These are phyloP conservation scores for Yoshiicerus persimilis DNA, from an alignment of 1,140 invertebrate genomes.

Conservation along the genomic window DNA sequence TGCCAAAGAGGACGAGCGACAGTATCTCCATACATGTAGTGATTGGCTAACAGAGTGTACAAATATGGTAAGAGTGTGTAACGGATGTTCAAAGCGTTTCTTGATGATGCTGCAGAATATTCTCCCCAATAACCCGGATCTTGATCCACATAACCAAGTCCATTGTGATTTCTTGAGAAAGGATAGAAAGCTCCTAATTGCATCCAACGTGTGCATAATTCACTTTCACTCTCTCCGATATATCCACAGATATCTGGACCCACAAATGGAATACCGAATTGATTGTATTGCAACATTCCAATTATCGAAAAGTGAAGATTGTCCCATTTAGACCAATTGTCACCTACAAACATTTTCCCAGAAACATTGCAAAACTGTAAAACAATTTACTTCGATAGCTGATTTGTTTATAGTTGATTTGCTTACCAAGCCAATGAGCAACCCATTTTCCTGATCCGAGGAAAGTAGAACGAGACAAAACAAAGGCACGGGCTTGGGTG, in stretches of 20 bases:
- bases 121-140: constrained; percentile 67
- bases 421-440: constrained; percentile 55
- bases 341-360: constrained; percentile 52
- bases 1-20: constrained; percentile 49
- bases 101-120: constrained; percentile 48
- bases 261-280: constrained; percentile 53
- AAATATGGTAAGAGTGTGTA: constrained; percentile 59
- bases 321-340: constrained; percentile 58
- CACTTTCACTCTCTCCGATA: neutral
- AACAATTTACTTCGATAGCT: constrained; percentile 10
- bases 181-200: constrained; percentile 81
- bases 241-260: constrained; percentile 48
- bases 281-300: constrained; percentile 49
- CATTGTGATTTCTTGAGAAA: constrained; percentile 56
- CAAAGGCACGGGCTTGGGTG: constrained; percentile 53
- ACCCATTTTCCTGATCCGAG: constrained; percentile 52
- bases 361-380: neutral
- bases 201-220: constrained; percentile 66
- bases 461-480: constrained; percentile 60
- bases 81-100: constrained; percentile 53
- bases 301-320: constrained; percentile 57
- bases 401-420: constrained; percentile 51
- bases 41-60: constrained; percentile 58
- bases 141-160: constrained; percentile 52
- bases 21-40: constrained; percentile 45